Percentiles rank a stretch among this genome's conserved stretches.
These are phyloP conservation scores for Leptinotarsa juncta DNA, from an alignment of 2,888 invertebrate genomes.

Conservation along the genomic window DNA sequence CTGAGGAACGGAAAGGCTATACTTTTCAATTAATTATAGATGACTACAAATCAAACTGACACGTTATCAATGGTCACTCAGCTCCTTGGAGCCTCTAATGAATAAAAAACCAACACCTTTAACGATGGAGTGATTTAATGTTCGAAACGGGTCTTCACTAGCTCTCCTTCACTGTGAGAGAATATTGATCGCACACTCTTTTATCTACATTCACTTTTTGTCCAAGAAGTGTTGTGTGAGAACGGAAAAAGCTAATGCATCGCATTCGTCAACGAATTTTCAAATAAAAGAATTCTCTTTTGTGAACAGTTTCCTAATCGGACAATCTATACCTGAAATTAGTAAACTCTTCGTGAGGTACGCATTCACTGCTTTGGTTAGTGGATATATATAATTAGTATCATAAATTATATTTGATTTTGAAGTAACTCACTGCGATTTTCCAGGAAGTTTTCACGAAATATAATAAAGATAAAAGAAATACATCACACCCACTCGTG, in stretches of 20 bases:
- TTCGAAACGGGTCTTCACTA: neutral
- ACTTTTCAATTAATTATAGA: constrained; percentile 2
- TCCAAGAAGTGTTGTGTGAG: neutral
- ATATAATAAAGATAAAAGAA: no score
- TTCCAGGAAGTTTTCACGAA: no score
- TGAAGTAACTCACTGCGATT: no score
- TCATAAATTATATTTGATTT: no score
- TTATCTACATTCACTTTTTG: constrained; percentile 3
- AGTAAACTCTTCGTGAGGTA: no score
- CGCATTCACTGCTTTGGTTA: no score
- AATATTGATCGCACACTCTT: constrained; percentile 3
- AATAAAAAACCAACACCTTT: neutral
- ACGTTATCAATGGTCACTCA: neutral
- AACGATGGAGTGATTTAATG: constrained; percentile 1
- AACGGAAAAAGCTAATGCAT: neutral
- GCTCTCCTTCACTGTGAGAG: neutral
- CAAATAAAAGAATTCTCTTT: neutral
- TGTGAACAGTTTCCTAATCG: neutral
- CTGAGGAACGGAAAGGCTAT: neutral
- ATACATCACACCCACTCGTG: no score
- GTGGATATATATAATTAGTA: no score
- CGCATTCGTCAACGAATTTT: neutral
- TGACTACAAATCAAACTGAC: constrained; percentile 5
- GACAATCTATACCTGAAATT: no score
- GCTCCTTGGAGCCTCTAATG: neutral